phyloP scores from a whole-genome alignment of 2,797 vertebrate species.

The Scolopax rusticola region DNA sequence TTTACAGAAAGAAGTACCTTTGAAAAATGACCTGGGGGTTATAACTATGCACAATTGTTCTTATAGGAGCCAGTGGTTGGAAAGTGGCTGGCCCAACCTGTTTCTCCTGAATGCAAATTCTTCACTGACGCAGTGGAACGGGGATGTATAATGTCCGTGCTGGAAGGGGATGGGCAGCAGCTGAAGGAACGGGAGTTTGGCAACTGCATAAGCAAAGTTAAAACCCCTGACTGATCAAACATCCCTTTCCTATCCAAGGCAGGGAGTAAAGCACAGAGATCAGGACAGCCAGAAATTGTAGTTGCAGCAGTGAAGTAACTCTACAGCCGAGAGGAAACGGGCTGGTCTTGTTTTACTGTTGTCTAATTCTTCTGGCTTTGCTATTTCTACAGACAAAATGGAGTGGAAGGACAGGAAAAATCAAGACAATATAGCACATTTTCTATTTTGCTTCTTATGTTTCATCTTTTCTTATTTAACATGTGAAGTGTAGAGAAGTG shows the following conservation, averaged over 20 bases:
- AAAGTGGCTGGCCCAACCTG: neutral
- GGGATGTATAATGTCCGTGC: neutral
- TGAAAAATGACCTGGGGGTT: conserved; percentile 19
- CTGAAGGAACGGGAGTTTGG: neutral
- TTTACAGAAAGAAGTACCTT: conserved; percentile 1
- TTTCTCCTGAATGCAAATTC: conserved; percentile 62
- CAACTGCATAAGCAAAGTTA: neutral
- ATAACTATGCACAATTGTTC: conserved; percentile 19
- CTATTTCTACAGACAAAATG: neutral
- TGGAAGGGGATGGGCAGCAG: conserved; percentile 22
- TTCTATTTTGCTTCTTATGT: neutral
- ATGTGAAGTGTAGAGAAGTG: neutral
- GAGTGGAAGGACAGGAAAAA: neutral
- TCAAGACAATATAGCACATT: neutral
- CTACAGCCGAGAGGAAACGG: neutral
- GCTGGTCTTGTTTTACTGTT: neutral
- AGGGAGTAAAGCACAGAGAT: neutral
- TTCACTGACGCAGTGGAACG: neutral
- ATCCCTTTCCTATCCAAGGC: neutral
- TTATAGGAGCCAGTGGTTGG: neutral
- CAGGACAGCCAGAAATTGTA: neutral
- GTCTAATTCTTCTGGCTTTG: neutral
- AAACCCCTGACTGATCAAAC: neutral
- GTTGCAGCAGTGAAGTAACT: neutral
- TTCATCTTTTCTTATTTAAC: neutral